Percentiles rank a stretch among this genome's conserved stretches.
Conservation (phyloP, 2,888 invertebrate genomes). For the Agriotes lineatus region DNA sequence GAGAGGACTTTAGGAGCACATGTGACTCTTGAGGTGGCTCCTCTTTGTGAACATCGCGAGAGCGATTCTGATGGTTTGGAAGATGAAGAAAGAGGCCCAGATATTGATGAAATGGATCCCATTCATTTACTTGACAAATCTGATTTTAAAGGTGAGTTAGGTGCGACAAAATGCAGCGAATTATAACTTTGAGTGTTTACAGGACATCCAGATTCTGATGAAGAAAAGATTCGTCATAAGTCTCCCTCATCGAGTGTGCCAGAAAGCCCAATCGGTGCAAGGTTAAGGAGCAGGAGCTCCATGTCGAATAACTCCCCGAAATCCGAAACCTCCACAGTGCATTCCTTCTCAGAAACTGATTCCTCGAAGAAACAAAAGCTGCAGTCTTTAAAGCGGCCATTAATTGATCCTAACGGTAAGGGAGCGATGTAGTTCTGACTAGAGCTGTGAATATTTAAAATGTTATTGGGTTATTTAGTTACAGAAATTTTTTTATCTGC, state of each 20-base stretch:
- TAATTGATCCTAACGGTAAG: background rate
- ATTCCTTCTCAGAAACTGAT: constrained; percentile 13
- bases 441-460: background rate
- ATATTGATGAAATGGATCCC: constrained; percentile 66
- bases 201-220: constrained; percentile 60
- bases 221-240: constrained; percentile 52
- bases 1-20: constrained; percentile 58
- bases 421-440: background rate
- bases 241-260: constrained; percentile 53
- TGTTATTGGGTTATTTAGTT: too few relatives aligned
- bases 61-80: constrained; percentile 22
- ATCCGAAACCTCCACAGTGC: constrained; percentile 36
- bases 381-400: background rate
- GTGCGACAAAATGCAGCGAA: background rate
- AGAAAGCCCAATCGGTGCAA: constrained; percentile 44
- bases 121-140: constrained; percentile 67
- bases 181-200: background rate
- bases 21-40: background rate
- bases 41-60: background rate
- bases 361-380: background rate
- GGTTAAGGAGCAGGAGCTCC: constrained; percentile 48
- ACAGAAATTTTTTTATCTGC: too few relatives aligned
- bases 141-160: constrained; percentile 66
- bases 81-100: constrained; percentile 48
- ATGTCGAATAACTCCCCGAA: constrained; percentile 45